Evolutionary conservation across 2,888 invertebrate genomes (phyloP).

Genomic region (Junonia oenone): DNA sequence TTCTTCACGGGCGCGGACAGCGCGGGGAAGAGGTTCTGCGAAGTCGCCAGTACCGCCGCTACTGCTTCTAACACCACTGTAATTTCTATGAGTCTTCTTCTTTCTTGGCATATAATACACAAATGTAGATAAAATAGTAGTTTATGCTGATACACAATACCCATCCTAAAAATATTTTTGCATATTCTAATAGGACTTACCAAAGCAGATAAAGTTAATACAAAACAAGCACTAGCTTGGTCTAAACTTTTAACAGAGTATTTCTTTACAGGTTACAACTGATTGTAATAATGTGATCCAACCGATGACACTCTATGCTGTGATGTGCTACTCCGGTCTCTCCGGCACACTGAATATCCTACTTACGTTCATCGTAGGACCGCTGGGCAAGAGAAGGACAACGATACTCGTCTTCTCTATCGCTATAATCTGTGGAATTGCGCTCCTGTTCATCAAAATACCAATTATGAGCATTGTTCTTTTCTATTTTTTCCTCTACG

Average conservation of each 20-base stretch:
- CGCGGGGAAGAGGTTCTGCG: no score
- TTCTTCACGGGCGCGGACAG: no score
- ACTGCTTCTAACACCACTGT: no score
- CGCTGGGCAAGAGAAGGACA: conserved; percentile 50
- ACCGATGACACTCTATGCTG: conserved; percentile 52
- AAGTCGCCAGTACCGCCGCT: no score
- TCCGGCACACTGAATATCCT: conserved; percentile 43
- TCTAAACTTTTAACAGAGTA: neutral
- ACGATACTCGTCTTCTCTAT: conserved; percentile 47
- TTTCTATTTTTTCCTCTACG: conserved; percentile 57
- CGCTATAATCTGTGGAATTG: conserved; percentile 42
- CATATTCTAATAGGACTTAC: no score
- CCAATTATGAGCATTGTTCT: conserved; percentile 53
- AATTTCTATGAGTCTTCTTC: no score
- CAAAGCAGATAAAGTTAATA: no score
- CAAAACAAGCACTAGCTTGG: no score
- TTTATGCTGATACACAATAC: no score
- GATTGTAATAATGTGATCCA: conserved; percentile 53
- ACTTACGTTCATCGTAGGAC: conserved; percentile 50
- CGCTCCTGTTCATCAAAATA: conserved; percentile 46
- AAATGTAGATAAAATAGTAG: no score
- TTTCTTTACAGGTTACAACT: conserved; percentile 33
- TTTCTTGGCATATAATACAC: no score
- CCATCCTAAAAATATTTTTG: no score
- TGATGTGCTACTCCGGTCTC: conserved; percentile 54